These are phyloP conservation scores for Prunella strophiata DNA, from an alignment of 2,797 vertebrate genomes.

Conservation along the genomic window DNA sequence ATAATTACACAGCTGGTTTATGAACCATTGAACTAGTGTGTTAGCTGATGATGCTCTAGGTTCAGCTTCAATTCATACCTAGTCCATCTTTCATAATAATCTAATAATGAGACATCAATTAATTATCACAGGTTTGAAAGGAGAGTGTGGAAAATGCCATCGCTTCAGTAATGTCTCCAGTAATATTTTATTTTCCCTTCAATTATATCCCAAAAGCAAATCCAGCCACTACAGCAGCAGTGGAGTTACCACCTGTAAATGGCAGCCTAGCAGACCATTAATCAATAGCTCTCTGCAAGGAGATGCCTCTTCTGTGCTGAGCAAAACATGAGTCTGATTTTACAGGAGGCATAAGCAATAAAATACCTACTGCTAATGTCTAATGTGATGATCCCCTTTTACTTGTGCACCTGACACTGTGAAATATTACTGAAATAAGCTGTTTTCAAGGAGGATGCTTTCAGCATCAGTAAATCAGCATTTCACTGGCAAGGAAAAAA, in stretches of 20 bases:
- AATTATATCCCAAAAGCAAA: constrained; percentile 34
- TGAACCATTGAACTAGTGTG: constrained; percentile 21
- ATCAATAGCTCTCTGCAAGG: constrained; percentile 21
- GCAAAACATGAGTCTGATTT: constrained; percentile 25
- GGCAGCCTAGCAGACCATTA: constrained; percentile 12
- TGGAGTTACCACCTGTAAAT: background rate
- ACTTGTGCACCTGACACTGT: constrained; percentile 52
- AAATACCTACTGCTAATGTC: constrained; percentile 45
- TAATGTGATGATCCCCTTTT: constrained; percentile 46
- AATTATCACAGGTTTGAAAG: constrained; percentile 25
- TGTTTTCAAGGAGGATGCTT: constrained; percentile 21
- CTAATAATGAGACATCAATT: constrained; percentile 36
- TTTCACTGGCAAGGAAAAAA: background rate
- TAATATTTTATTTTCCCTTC: constrained; percentile 47
- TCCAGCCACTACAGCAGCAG: background rate
- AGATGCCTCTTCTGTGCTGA: background rate
- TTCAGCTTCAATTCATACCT: constrained; percentile 16
- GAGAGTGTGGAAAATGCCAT: constrained; percentile 9
- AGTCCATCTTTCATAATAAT: constrained; percentile 54
- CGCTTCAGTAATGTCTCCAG: background rate
- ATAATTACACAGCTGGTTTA: constrained; percentile 49
- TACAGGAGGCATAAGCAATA: constrained; percentile 44
- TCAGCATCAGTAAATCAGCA: constrained; percentile 32
- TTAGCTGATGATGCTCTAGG: background rate
- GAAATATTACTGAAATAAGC: constrained; percentile 59